phyloP scores from a whole-genome alignment of 1,140 invertebrate genomes.

The Chelonus insularis region DNA sequence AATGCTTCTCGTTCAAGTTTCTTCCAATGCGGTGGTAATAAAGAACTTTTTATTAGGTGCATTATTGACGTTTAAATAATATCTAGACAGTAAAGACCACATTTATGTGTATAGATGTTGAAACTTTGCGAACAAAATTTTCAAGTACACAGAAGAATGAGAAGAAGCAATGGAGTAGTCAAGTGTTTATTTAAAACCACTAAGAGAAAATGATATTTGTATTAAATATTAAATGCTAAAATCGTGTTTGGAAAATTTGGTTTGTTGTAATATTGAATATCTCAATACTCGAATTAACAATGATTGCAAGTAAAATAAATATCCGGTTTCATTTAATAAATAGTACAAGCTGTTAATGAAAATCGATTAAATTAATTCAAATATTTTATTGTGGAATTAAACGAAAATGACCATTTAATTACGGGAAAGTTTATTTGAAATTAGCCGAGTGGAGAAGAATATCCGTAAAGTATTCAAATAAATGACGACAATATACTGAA shows the following conservation, averaged over 20 bases:
- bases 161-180: no score
- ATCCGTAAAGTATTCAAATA: background rate
- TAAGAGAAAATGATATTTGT: no score
- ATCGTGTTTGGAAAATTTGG: background rate
- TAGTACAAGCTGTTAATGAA: background rate
- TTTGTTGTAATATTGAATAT: conserved; percentile 4
- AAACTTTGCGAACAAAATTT: no score
- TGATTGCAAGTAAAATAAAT: conserved; percentile 48
- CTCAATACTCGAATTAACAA: conserved; percentile 42
- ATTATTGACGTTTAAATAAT: background rate
- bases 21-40: background rate
- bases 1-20: conserved; percentile 8
- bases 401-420: no score
- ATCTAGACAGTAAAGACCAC: background rate
- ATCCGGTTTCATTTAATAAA: conserved; percentile 41
- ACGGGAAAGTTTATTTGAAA: no score
- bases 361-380: background rate
- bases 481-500: background rate
- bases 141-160: no score
- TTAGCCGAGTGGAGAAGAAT: background rate
- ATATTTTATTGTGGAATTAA: no score
- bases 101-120: background rate
- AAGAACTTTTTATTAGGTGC: conserved; percentile 5
- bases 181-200: no score
- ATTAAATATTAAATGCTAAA: background rate